These are phyloP conservation scores for Perca schrenkii DNA, from an alignment of 2,113 vertebrate genomes.

Conservation along the genomic window DNA sequence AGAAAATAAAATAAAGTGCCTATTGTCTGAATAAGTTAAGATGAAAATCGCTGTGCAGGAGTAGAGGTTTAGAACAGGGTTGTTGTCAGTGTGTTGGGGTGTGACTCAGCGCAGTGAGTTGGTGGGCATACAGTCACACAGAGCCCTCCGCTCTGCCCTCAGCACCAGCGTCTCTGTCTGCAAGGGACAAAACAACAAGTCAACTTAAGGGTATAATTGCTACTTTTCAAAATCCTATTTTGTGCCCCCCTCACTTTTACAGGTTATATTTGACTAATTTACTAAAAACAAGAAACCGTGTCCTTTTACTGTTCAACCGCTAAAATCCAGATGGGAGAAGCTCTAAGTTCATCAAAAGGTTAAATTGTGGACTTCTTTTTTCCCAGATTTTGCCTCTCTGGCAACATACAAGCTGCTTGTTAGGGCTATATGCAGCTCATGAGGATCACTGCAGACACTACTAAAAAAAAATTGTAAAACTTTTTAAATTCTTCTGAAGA, in stretches of 20 bases:
- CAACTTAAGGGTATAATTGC: background rate
- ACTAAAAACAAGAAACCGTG: background rate
- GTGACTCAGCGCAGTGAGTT: constrained; percentile 84
- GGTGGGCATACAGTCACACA: constrained; percentile 92
- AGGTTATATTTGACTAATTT: background rate
- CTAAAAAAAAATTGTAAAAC: no score
- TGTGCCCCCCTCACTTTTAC: background rate
- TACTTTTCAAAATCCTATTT: background rate
- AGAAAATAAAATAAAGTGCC: constrained; percentile 75
- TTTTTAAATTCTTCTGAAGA: no score
- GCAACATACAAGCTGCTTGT: background rate
- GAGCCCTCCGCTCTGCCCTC: constrained; percentile 90
- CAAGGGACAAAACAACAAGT: constrained; percentile 16
- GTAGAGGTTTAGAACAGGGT: constrained; percentile 43
- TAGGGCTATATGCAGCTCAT: background rate
- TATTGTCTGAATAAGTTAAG: constrained; percentile 46
- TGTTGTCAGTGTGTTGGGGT: background rate
- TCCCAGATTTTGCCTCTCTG: no score
- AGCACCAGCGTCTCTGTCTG: constrained; percentile 94
- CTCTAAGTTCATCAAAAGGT: background rate
- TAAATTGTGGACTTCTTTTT: background rate
- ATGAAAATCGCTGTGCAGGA: constrained; percentile 46
- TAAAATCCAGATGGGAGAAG: background rate
- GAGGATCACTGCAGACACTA: background rate
- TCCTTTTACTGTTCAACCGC: background rate